Evolutionary conservation across 2,797 vertebrate species (phyloP).

Genomic region (Ptychobarbus kaznakovi): DNA sequence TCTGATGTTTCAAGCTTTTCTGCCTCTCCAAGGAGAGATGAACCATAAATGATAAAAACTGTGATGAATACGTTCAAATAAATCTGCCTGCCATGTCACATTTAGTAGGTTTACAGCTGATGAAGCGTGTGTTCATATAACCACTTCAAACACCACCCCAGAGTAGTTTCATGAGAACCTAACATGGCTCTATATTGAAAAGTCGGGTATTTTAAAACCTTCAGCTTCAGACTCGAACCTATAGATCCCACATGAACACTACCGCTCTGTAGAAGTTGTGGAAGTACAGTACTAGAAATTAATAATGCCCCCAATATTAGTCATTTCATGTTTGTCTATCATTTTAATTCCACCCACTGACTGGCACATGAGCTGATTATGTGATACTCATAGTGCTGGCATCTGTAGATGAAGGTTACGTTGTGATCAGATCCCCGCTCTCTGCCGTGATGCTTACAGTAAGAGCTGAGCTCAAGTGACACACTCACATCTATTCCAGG

Average conservation of each 20-base stretch:
- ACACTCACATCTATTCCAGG: conserved; percentile 65
- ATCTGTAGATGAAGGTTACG: conserved; percentile 58
- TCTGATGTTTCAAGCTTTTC: background rate
- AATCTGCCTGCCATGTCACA: conserved; percentile 16
- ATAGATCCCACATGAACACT: background rate
- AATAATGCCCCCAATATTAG: background rate
- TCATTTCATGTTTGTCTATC: background rate
- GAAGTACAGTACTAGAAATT: background rate
- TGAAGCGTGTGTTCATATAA: conserved; percentile 49
- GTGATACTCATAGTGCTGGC: background rate
- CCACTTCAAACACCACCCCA: conserved; percentile 60
- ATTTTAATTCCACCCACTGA: background rate
- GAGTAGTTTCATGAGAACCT: conserved; percentile 38
- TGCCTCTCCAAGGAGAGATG: background rate
- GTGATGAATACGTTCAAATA: background rate
- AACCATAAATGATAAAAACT: conserved; percentile 1
- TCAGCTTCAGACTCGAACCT: background rate
- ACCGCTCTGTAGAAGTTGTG: background rate
- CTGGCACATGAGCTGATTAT: background rate
- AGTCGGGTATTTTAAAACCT: background rate
- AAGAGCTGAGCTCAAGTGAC: conserved; percentile 61
- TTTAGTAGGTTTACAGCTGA: background rate
- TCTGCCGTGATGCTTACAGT: conserved; percentile 51
- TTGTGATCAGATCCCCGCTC: conserved; percentile 55
- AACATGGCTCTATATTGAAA: background rate